Percentiles rank a stretch among this genome's conserved stretches.
Evolutionary conservation across 2,888 invertebrate genomes (phyloP).

Genomic region (Keiferia lycopersicella): DNA sequence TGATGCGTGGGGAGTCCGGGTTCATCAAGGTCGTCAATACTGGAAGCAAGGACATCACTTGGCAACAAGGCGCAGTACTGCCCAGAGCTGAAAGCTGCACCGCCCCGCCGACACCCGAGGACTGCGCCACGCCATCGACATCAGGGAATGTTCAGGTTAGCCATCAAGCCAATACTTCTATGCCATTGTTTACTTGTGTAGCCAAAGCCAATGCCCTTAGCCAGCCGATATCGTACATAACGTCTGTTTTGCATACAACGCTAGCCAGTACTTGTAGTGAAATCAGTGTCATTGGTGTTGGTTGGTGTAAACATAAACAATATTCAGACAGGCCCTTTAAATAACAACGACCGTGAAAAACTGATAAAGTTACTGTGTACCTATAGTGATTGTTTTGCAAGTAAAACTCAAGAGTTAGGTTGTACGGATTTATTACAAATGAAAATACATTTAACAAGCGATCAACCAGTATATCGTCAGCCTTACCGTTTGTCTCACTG

Average conservation of each 20-base stretch:
- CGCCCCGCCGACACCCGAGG: slow-evolving; percentile 26
- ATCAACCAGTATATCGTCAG: slow-evolving; percentile 23
- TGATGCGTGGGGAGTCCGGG: slow-evolving; percentile 36
- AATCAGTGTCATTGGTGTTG: slow-evolving; percentile 28
- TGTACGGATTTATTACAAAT: slow-evolving; percentile 28
- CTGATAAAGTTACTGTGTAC: too few species aligned
- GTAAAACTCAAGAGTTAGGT: slow-evolving; percentile 33
- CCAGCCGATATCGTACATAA: neutral
- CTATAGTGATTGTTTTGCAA: slow-evolving; percentile 34
- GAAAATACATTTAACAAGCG: slow-evolving; percentile 23
- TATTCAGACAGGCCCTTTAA: neutral
- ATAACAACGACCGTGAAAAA: too few species aligned
- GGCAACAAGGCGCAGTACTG: slow-evolving; percentile 29
- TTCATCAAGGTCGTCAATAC: slow-evolving; percentile 39
- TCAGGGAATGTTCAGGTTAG: too few species aligned
- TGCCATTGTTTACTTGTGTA: neutral
- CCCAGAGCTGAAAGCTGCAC: slow-evolving; percentile 31
- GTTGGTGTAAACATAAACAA: slow-evolving; percentile 27
- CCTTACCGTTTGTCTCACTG: slow-evolving; percentile 32
- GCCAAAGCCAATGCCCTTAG: neutral
- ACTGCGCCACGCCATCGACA: neutral
- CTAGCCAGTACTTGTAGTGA: slow-evolving; percentile 14
- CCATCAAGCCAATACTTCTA: neutral
- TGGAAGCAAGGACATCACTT: slow-evolving; percentile 27
- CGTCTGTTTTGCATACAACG: slow-evolving; percentile 14